Conservation (phyloP, 2,888 invertebrate species). For the Endotricha flammealis region DNA sequence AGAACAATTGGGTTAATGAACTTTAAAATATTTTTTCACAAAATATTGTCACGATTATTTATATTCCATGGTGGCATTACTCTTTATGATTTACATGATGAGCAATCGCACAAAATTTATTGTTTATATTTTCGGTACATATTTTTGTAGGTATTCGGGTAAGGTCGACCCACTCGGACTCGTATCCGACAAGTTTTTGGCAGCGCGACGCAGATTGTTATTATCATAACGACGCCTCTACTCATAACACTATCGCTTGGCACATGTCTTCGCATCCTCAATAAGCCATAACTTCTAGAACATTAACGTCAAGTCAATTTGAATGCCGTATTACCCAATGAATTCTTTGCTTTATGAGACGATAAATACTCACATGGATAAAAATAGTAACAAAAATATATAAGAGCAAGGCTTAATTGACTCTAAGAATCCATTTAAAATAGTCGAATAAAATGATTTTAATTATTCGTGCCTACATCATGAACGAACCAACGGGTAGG, state of each 20-base stretch:
- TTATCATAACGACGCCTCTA: slow-evolving; percentile 61
- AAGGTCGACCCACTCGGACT: slow-evolving; percentile 45
- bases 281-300: slow-evolving; percentile 53
- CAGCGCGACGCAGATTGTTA: slow-evolving; percentile 64
- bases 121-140: slow-evolving; percentile 50
- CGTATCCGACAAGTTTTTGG: slow-evolving; percentile 57
- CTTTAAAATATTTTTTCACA: slow-evolving; percentile 18
- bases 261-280: slow-evolving; percentile 55
- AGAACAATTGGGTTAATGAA: slow-evolving; percentile 18
- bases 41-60: slow-evolving; percentile 15
- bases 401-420: slow-evolving; percentile 14
- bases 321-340: slow-evolving; percentile 33
- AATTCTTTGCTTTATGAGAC: slow-evolving; percentile 38
- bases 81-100: slow-evolving; percentile 44
- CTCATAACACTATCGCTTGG: slow-evolving; percentile 65
- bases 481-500: slow-evolving; percentile 58
- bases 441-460: slow-evolving; percentile 46
- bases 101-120: slow-evolving; percentile 41
- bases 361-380: slow-evolving; percentile 21
- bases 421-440: slow-evolving; percentile 27
- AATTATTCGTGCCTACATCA: slow-evolving; percentile 68
- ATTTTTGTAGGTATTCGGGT: slow-evolving; percentile 29
- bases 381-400: slow-evolving; percentile 19
- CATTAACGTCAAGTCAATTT: slow-evolving; percentile 49
- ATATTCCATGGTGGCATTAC: slow-evolving; percentile 18